Base-by-base conservation (phyloP, 2,888 invertebrate genomes). In the Nycteola revayana region DNA sequence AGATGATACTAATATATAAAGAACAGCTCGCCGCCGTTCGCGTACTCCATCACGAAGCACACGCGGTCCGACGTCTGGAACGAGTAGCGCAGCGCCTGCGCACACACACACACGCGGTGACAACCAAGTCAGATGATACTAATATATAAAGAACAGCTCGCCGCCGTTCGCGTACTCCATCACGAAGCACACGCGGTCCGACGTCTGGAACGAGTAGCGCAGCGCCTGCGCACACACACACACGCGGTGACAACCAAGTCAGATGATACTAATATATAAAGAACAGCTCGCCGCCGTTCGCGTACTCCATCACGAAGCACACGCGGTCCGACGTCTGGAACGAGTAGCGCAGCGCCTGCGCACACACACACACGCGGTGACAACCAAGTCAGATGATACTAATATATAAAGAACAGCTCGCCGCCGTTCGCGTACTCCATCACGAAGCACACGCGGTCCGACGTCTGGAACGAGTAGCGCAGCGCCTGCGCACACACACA, bases 81-180 rank as follows among this genome's bases (percentile, higher is more conserved):
- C 67, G 98, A 98, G 92, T 98, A 99, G 90, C 98, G 98, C 73
- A 99, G 91, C 66, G 98, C 96, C 98, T 98, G 91, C 58, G 28
- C 36, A 22, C 8, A 10, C 10, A 5, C 18, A 8, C 14, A 2
- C 8, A 20, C n/a, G n/a, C n/a, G n/a, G n/a, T n/a, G n/a, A n/a
- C n/a, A n/a, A n/a, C n/a, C n/a, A n/a, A n/a, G n/a, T n/a, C n/a
- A n/a, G n/a, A n/a, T n/a, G n/a, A n/a, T n/a, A n/a, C n/a, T n/a
- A n/a, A n/a, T n/a, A n/a, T n/a, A n/a, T n/a, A n/a, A 98, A 99
- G 90, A 99, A 99, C 60, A 99, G 91, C 82, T 99, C 99, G 30
- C 99, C 99, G 36, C 97, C 99, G 83, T 99, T 99, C 2, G 99
- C 99, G 88, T 99, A 99, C 89, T 99, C 99, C 98, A 99, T 99